Percentiles rank a stretch among this genome's conserved stretches.
Conservation (phyloP, 2,888 invertebrate genomes). For the Lasioglossum marginatum region DNA sequence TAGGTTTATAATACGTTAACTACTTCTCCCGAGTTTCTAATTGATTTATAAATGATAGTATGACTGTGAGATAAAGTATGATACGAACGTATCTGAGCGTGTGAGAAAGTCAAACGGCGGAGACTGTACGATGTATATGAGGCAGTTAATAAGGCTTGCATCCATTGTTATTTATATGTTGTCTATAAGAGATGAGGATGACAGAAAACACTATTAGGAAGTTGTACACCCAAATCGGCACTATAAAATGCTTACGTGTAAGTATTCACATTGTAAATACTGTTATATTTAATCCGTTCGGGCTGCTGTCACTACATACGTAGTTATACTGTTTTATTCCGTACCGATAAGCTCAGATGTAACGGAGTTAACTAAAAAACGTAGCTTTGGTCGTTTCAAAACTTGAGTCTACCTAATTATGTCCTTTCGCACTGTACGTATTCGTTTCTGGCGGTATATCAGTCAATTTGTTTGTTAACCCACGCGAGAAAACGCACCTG, state of each 20-base stretch:
- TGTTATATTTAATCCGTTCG: constrained; percentile 71
- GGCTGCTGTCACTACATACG: constrained; percentile 72
- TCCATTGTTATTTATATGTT: constrained; percentile 75
- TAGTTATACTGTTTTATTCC: constrained; percentile 69
- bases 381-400: constrained; percentile 41
- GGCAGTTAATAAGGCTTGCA: constrained; percentile 57
- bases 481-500: neutral
- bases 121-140: constrained; percentile 64
- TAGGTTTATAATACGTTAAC: constrained; percentile 82
- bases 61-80: constrained; percentile 36
- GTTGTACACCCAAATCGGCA: constrained; percentile 75
- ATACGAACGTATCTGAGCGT: constrained; percentile 47
- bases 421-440: neutral
- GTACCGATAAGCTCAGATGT: constrained; percentile 62
- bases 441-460: constrained; percentile 13
- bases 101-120: constrained; percentile 56
- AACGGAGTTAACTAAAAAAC: constrained; percentile 40
- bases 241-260: constrained; percentile 72
- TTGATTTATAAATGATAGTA: constrained; percentile 68
- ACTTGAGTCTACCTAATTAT: constrained; percentile 24
- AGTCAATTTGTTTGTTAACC: neutral
- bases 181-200: constrained; percentile 55
- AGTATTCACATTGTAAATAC: constrained; percentile 78
- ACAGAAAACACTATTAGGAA: constrained; percentile 68
- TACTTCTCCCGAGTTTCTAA: constrained; percentile 72